Evolutionary conservation across 2,797 vertebrate species (phyloP), one percentile per base, ranked within the genome.

Genomic region (Anomalospiza imberbis): DNA sequence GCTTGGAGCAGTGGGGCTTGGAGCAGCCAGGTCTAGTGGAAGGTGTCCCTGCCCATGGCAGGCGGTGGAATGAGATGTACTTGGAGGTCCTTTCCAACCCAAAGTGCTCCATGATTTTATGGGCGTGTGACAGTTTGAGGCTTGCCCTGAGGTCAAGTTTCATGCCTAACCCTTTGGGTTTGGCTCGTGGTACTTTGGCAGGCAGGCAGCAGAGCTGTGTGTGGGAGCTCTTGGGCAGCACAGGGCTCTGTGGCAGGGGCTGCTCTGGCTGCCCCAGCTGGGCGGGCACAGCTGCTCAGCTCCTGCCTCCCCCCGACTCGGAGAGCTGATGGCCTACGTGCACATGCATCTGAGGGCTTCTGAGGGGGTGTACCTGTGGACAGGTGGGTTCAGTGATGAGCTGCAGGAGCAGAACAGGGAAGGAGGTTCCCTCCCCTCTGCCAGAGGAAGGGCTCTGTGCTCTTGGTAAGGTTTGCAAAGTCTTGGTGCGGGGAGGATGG

Each of bases 151-250:
- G 50, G 24, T 48, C 48, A 26, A 5, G 57, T 32, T 74, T 28
- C 2, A 0, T 11, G 42, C 38, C 17, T 24, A 1, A 31, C 24
- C 26, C 8, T 0, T 14, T 10, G 45, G 31, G 29, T 55, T 17
- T 80, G 66, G 40, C 57, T 71, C 50, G 0, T 0, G 0, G 2
- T 73, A 72, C 51, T 72, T 22, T 40, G 17, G 1, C 68, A 42
- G 57, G 13, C 13, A 0, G 24, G 1, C 2, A 2, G 53, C 38
- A 61, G 67, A 34, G 72, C 53, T 0, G 0, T 3, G 42, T 36
- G 31, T n/a, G n/a, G 54, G 42, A 17, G 62, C 53, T 42, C 28
- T 10, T 14, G 87, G 53, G 76, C 63, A 38, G 47, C 51, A 5
- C 63, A 10, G 50, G 34, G 21, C 4, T 28, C 32, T 42, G 29